These are phyloP conservation scores for Cheilosia urbana DNA, from an alignment of 2,888 invertebrate genomes.

Conservation along the genomic window DNA sequence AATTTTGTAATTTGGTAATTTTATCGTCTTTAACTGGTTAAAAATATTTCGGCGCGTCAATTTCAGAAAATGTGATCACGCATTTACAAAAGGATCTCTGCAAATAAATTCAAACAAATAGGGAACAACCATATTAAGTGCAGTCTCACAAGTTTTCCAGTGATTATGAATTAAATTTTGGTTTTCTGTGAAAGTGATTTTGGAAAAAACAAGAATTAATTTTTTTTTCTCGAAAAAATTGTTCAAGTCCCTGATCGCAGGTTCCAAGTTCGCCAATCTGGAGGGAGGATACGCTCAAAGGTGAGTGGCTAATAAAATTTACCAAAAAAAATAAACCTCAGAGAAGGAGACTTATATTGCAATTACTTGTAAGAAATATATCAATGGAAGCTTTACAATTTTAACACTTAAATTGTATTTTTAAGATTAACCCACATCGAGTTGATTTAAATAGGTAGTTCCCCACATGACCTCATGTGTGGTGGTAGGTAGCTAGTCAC, in stretches of 20 bases:
- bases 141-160: slow-evolving; percentile 5
- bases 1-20: neutral
- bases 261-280: slow-evolving; percentile 72
- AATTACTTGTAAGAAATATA: neutral
- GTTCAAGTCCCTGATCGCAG: neutral
- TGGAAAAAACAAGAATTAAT: neutral
- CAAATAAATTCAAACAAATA: neutral
- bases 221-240: neutral
- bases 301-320: slow-evolving; percentile 57
- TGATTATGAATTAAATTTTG: slow-evolving; percentile 1
- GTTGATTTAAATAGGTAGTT: no score
- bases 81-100: neutral
- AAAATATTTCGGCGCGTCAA: slow-evolving; percentile 23
- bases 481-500: no score
- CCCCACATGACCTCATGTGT: no score
- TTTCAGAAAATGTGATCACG: slow-evolving; percentile 26
- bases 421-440: no score
- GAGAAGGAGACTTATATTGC: neutral
- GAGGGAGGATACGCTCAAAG: slow-evolving; percentile 78
- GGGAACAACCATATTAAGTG: slow-evolving; percentile 14
- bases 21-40: neutral
- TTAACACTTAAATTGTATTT: no score
- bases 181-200: slow-evolving; percentile 11
- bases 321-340: neutral
- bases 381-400: neutral